Conservation (phyloP, 2,888 invertebrate genomes). For the Latrodectus elegans region DNA sequence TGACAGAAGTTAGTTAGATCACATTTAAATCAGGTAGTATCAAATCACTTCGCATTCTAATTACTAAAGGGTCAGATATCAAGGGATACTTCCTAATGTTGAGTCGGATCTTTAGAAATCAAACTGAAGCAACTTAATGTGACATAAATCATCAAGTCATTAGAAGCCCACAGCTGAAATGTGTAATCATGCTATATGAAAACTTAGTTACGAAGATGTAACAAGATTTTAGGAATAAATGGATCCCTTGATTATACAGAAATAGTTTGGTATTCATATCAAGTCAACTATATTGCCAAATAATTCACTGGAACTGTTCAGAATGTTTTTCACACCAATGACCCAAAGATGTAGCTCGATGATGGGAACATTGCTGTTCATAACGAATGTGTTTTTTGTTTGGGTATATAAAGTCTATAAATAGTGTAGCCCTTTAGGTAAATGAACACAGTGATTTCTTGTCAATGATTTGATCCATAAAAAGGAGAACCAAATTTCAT, state of each 20-base stretch:
- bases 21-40: too few relatives aligned
- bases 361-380: too few relatives aligned
- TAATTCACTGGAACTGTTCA: neutral
- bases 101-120: neutral
- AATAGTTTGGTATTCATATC: neutral
- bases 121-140: neutral
- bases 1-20: too few relatives aligned
- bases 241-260: neutral
- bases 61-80: too few relatives aligned
- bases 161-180: neutral
- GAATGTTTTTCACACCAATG: neutral
- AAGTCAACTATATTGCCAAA: neutral
- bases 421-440: neutral
- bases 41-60: too few relatives aligned
- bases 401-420: neutral
- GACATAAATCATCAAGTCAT: neutral
- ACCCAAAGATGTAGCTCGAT: too few relatives aligned
- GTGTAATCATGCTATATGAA: neutral
- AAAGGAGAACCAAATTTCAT: neutral
- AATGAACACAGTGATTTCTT: neutral
- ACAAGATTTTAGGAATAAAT: neutral
- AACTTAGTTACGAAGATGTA: neutral
- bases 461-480: neutral
- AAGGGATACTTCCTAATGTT: neutral
- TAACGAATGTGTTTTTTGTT: neutral